phyloP scores from a whole-genome alignment of 2,888 invertebrate species.

The Patella depressa region DNA sequence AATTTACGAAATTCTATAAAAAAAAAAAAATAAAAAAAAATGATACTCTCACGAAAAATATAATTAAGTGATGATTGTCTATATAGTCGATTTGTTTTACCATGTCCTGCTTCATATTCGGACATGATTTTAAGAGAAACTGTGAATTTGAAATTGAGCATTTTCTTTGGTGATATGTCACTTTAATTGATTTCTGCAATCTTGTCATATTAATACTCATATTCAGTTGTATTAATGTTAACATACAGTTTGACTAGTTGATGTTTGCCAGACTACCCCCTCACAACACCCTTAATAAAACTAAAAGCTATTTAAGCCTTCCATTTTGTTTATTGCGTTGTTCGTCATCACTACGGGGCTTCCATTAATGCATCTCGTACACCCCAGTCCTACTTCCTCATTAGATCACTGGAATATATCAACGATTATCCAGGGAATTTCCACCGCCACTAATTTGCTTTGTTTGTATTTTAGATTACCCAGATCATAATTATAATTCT shows the following conservation, averaged over 20 bases:
- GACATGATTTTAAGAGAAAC: no score
- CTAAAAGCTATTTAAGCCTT: constrained; percentile 5
- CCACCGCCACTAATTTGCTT: not conserved
- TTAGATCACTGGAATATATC: not conserved
- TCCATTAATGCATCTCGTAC: not conserved
- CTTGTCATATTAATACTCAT: no score
- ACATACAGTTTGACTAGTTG: not conserved
- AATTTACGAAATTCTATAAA: no score
- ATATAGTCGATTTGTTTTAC: no score
- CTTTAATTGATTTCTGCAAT: no score
- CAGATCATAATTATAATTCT: not conserved
- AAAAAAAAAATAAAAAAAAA: no score
- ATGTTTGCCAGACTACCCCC: constrained; percentile 5
- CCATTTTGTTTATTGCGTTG: constrained; percentile 7
- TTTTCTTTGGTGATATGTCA: no score
- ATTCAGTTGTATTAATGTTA: constrained; percentile 3
- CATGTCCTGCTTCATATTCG: no score
- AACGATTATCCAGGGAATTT: constrained; percentile 3
- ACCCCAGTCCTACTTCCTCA: not conserved
- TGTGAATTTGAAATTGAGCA: no score
- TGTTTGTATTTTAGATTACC: constrained; percentile 9
- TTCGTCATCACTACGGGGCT: not conserved
- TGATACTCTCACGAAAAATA: no score
- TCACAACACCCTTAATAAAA: constrained; percentile 5
- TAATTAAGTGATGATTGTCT: no score